Conservation (phyloP, 2,888 invertebrate species). For the Gortyna flavago region DNA sequence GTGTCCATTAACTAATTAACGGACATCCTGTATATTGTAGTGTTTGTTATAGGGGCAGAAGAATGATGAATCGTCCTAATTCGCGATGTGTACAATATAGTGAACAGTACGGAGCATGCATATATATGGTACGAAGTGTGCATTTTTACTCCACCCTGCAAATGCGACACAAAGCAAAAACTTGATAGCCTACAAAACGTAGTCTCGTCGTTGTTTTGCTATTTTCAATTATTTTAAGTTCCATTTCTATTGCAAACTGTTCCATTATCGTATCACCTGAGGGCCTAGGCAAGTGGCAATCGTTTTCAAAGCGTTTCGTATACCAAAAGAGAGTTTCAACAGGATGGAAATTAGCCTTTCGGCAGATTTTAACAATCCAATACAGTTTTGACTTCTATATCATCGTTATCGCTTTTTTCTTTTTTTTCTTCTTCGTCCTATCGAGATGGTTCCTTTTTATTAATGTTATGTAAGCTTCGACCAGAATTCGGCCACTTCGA, state of each 20-base stretch:
- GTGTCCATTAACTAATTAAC: too few relatives aligned
- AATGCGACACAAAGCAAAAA: conserved; percentile 73
- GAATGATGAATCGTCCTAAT: background rate
- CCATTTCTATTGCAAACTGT: conserved; percentile 16
- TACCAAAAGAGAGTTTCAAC: background rate
- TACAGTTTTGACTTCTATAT: background rate
- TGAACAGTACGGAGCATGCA: conserved; percentile 3
- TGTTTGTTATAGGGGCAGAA: too few relatives aligned
- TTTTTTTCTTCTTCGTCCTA: too few relatives aligned
- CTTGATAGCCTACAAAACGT: conserved; percentile 76
- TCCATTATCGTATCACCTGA: background rate
- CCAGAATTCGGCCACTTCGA: too few relatives aligned
- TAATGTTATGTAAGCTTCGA: too few relatives aligned
- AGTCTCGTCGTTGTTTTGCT: conserved; percentile 69
- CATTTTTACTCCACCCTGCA: conserved; percentile 52
- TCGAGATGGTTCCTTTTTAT: too few relatives aligned
- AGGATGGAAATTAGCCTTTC: background rate
- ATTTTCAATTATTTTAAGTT: conserved; percentile 44
- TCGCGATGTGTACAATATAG: background rate
- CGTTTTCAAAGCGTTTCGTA: background rate
- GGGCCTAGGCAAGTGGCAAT: background rate
- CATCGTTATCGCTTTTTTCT: background rate
- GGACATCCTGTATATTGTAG: too few relatives aligned
- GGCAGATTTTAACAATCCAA: too few relatives aligned
- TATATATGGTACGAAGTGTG: conserved; percentile 9